Evolutionary conservation across 1,140 invertebrate species (phyloP).

Genomic region (Laupala kohalensis): DNA sequence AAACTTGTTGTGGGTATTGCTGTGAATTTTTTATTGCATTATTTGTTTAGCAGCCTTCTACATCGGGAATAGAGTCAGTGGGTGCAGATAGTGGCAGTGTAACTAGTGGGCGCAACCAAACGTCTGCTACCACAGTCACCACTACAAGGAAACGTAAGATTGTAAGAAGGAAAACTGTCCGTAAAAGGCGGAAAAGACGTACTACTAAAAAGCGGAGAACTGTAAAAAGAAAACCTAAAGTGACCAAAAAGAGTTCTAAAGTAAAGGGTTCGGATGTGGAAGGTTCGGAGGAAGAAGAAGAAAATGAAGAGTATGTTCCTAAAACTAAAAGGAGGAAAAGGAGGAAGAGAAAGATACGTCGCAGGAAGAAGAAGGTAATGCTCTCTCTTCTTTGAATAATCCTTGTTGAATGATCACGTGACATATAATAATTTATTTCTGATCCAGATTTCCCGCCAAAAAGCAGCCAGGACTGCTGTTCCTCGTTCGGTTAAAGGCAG

Average conservation of each 20-base stretch:
- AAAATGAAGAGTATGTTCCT: not conserved
- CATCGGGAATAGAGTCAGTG: slow-evolving; percentile 28
- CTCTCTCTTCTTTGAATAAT: not conserved
- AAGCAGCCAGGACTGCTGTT: slow-evolving; percentile 1
- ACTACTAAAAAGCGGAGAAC: slow-evolving; percentile 24
- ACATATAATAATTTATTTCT: not conserved
- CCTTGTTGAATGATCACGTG: no score
- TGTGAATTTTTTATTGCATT: not conserved
- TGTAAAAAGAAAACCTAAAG: not conserved
- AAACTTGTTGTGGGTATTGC: not conserved
- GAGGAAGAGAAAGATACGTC: slow-evolving; percentile 18
- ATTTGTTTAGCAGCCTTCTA: slow-evolving; percentile 31
- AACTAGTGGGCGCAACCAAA: not conserved
- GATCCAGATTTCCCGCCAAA: not conserved
- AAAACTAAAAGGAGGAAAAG: slow-evolving; percentile 23
- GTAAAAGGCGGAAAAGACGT: slow-evolving; percentile 17
- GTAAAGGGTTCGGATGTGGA: not conserved
- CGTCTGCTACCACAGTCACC: not conserved
- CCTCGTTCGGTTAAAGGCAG: slow-evolving; percentile 26
- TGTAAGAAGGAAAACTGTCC: slow-evolving; percentile 11
- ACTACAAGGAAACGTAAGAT: not conserved
- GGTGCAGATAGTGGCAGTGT: slow-evolving; percentile 3
- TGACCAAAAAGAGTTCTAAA: not conserved
- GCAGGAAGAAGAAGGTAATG: slow-evolving; percentile 3
- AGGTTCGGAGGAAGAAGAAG: not conserved